phyloP scores from a whole-genome alignment of 2,797 vertebrate species.

The Poecilia picta region DNA sequence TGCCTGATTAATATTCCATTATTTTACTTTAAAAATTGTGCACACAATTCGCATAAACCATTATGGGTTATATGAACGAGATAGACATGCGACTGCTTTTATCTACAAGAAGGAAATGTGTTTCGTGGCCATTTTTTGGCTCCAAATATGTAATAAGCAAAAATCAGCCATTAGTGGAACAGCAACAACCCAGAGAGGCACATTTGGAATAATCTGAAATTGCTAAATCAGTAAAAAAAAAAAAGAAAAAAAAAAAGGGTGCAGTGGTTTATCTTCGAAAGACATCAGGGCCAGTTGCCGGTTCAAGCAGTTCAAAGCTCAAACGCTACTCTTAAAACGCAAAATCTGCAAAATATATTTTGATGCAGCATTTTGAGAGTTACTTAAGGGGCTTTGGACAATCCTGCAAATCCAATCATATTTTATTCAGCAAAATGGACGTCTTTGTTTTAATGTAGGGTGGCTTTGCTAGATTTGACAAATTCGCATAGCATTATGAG shows the following conservation, averaged over 20 bases:
- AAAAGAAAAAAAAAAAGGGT: not conserved
- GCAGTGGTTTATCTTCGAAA: conserved; percentile 2
- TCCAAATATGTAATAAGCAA: not conserved
- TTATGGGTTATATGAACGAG: no score
- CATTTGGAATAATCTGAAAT: conserved; percentile 18
- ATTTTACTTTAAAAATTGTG: not conserved
- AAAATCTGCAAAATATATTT: not conserved
- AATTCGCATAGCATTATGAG: conserved; percentile 12
- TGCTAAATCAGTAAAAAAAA: conserved; percentile 25
- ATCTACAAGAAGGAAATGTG: not conserved
- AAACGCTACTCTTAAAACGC: conserved; percentile 17
- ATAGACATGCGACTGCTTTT: not conserved
- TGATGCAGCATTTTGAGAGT: conserved; percentile 7
- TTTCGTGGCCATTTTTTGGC: not conserved
- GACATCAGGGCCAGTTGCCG: conserved; percentile 1
- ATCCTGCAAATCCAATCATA: conserved; percentile 4
- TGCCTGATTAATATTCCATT: no score
- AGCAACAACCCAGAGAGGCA: not conserved
- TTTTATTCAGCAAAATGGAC: not conserved
- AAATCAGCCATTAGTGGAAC: not conserved
- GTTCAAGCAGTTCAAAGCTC: conserved; percentile 10
- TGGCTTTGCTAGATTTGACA: conserved; percentile 14
- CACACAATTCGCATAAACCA: not conserved
- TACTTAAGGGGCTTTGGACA: not conserved
- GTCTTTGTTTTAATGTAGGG: conserved; percentile 15